These are phyloP conservation scores for Pteria penguin DNA, from an alignment of 2,888 invertebrate species.

Conservation along the genomic window DNA sequence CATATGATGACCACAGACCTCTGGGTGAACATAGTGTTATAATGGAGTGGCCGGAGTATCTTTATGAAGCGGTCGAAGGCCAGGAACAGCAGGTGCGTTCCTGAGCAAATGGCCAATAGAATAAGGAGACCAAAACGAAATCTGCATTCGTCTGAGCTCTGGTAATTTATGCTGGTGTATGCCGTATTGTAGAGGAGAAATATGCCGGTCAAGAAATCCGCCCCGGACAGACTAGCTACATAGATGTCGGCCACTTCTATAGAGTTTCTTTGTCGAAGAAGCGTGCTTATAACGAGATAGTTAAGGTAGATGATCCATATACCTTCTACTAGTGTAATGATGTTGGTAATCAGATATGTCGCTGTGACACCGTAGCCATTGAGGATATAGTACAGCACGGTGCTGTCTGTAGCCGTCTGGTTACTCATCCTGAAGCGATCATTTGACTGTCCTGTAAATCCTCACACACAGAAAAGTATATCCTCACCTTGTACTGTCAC, in stretches of 20 bases:
- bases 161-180: constrained; percentile 65
- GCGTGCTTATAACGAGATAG: constrained; percentile 51
- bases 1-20: constrained; percentile 41
- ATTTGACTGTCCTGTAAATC: no score
- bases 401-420: no score
- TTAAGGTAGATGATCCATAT: constrained; percentile 56
- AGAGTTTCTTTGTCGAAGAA: constrained; percentile 38
- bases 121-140: constrained; percentile 56
- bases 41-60: constrained; percentile 54
- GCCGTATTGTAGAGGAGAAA: constrained; percentile 57
- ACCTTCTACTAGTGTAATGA: constrained; percentile 46
- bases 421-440: no score
- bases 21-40: constrained; percentile 51
- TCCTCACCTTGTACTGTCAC: no score
- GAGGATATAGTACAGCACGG: constrained; percentile 26
- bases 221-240: constrained; percentile 56
- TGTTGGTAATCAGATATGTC: constrained; percentile 38
- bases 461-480: no score
- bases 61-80: constrained; percentile 62
- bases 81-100: constrained; percentile 52
- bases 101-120: constrained; percentile 51
- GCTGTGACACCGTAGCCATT: constrained; percentile 56
- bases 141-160: constrained; percentile 58
- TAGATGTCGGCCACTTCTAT: constrained; percentile 56
- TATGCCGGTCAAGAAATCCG: constrained; percentile 61